Evolutionary conservation across 2,797 vertebrate genomes (phyloP), one percentile per base, ranked within the genome.

Genomic region (Molothrus aeneus): DNA sequence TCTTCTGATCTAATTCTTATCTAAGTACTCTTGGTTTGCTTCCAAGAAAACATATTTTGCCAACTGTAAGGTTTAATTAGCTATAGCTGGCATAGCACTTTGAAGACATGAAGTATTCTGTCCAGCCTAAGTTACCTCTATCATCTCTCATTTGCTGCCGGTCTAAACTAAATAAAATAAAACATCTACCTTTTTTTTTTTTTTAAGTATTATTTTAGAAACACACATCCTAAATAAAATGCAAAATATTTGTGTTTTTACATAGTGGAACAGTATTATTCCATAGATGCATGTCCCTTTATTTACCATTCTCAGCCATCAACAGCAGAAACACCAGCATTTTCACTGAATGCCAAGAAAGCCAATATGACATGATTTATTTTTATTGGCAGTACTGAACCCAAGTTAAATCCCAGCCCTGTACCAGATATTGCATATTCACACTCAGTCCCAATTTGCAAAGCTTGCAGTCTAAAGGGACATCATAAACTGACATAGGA

Each of bases 31-130:
- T 48, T 45, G 50, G 18, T 66, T 78, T 88, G 2, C 13, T 90
- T 91, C 57, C 88, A 88, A 90, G 25, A 72, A 73, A 77, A 60
- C 13, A 7, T 45, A 34, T 88, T 91, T 87, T 91, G 9, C 65
- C 65, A 45, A 36, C 57, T 80, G 77, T 78, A 80, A 91, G 20
- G 16, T 80, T 93, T 91, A 95, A 80, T 93, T 86, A 88, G 61
- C 38, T 90, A 34, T 29, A 53, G 9, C 10, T 93, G 77, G 18
- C 32, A 69, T 26, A 82, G 5, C 24, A 20, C 53, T 95, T 91
- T 83, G 72, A 94, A 92, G 36, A 86, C 34, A 5, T 40, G 45
- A 91, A 87, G 16, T 40, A 69, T 88, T 93, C 51, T 45, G 8
- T 51, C 18, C 32, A 77, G 13, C 6, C 17, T 48, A 56, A 75